Conservation (phyloP, 2,888 invertebrate genomes). For the Tortrix viridana region DNA sequence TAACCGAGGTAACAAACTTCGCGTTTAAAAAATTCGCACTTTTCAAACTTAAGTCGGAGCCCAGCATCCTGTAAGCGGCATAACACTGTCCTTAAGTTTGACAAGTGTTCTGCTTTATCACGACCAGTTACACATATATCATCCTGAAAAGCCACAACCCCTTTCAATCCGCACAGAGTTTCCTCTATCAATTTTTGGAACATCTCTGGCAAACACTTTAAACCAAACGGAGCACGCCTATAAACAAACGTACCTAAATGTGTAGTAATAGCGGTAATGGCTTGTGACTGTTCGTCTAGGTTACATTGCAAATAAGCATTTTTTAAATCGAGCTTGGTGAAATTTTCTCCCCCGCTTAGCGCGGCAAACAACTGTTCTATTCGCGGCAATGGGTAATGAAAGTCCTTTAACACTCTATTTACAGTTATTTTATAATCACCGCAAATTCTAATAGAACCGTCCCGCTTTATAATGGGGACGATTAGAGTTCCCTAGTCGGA, state of each 20-base stretch:
- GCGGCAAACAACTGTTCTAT: too few relatives aligned
- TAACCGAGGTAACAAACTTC: conserved; percentile 28
- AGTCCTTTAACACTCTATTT: too few relatives aligned
- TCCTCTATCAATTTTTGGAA: neutral
- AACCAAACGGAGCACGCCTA: conserved; percentile 39
- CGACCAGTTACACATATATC: conserved; percentile 41
- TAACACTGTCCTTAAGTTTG: neutral
- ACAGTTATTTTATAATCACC: too few relatives aligned
- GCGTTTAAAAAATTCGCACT: conserved; percentile 32
- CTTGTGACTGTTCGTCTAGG: too few relatives aligned
- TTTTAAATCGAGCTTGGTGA: too few relatives aligned
- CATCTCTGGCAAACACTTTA: conserved; percentile 39
- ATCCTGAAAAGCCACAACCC: conserved; percentile 36
- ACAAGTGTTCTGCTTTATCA: neutral
- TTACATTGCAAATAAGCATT: too few relatives aligned
- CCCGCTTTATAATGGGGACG: neutral
- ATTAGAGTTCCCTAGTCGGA: conserved; percentile 13
- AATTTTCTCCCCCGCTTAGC: too few relatives aligned
- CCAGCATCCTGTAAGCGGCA: conserved; percentile 31
- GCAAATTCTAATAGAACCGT: too few relatives aligned
- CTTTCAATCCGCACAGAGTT: conserved; percentile 21
- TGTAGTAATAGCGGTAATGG: conserved; percentile 44
- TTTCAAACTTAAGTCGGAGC: conserved; percentile 31
- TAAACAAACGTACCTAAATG: conserved; percentile 44
- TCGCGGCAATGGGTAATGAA: too few relatives aligned